Percentiles rank a stretch among this genome's conserved stretches.
These are phyloP conservation scores for Drosophila tripunctata DNA, from an alignment of 2,888 invertebrate genomes.

Conservation along the genomic window DNA sequence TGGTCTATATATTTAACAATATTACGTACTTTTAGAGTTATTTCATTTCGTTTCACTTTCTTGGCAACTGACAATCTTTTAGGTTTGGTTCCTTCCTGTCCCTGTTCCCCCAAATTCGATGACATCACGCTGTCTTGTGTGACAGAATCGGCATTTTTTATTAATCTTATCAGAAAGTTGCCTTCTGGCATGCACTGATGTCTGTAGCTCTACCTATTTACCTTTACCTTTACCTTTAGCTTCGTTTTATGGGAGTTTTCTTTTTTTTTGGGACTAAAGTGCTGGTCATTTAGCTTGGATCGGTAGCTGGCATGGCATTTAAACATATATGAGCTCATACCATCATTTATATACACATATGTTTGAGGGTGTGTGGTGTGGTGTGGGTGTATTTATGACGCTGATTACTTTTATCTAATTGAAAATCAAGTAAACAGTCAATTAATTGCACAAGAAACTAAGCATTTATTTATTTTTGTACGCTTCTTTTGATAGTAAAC, in stretches of 20 bases:
- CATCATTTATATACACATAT: slow-evolving; percentile 7
- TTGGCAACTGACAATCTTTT: slow-evolving; percentile 49
- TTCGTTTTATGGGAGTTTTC: slow-evolving; percentile 37
- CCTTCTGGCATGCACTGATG: slow-evolving; percentile 41
- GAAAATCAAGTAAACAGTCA: slow-evolving; percentile 62
- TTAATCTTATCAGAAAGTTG: slow-evolving; percentile 75
- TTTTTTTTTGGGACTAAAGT: slow-evolving; percentile 13
- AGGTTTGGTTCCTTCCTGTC: not conserved
- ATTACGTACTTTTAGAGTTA: slow-evolving; percentile 37
- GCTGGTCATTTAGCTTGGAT: slow-evolving; percentile 34
- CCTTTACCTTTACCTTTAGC: slow-evolving; percentile 34
- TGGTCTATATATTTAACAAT: slow-evolving; percentile 39
- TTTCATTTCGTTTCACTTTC: slow-evolving; percentile 35
- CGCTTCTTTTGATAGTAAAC: slow-evolving; percentile 39
- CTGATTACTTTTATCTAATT: slow-evolving; percentile 64
- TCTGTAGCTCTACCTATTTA: slow-evolving; percentile 19
- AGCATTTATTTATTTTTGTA: slow-evolving; percentile 14
- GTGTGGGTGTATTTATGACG: slow-evolving; percentile 63
- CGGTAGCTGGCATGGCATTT: slow-evolving; percentile 23
- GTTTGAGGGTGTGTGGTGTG: not conserved
- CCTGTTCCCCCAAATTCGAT: slow-evolving; percentile 20
- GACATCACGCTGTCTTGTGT: slow-evolving; percentile 52
- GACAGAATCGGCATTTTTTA: slow-evolving; percentile 34
- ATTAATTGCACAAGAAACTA: slow-evolving; percentile 34
- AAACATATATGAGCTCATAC: slow-evolving; percentile 40